These are phyloP conservation scores for Vicugna pacos DNA, from an alignment of 2,113 vertebrate species.

Conservation along the genomic window DNA sequence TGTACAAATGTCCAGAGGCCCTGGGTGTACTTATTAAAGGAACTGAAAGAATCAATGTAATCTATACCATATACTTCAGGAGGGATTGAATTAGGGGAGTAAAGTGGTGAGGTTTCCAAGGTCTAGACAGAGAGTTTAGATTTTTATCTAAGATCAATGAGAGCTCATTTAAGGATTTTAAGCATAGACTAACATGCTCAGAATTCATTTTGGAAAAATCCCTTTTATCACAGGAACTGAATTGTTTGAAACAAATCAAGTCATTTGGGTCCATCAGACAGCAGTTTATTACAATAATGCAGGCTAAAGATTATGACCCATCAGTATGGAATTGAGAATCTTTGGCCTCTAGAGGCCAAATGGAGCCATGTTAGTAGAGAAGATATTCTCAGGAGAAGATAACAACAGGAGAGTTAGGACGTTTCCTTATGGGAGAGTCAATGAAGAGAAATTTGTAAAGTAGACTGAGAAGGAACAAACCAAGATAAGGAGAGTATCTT, in stretches of 20 bases:
- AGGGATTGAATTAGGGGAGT: neutral
- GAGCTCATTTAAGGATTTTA: conserved; percentile 43
- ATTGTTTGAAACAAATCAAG: neutral
- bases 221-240: neutral
- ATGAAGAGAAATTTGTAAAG: neutral
- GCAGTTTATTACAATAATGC: neutral
- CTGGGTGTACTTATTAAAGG: neutral
- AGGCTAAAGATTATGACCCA: neutral
- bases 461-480: neutral
- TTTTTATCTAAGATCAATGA: conserved; percentile 4
- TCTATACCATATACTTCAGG: neutral
- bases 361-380: neutral
- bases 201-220: conserved; percentile 20
- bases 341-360: neutral
- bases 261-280: neutral
- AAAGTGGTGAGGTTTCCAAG: neutral
- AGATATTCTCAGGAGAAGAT: neutral
- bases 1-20: neutral
- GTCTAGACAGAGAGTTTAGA: neutral
- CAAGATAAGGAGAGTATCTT: neutral
- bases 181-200: neutral
- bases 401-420: neutral
- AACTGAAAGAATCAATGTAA: neutral
- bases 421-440: neutral
- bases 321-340: neutral